phyloP scores from a whole-genome alignment of 2,888 invertebrate species.

The Epinotia nisella region DNA sequence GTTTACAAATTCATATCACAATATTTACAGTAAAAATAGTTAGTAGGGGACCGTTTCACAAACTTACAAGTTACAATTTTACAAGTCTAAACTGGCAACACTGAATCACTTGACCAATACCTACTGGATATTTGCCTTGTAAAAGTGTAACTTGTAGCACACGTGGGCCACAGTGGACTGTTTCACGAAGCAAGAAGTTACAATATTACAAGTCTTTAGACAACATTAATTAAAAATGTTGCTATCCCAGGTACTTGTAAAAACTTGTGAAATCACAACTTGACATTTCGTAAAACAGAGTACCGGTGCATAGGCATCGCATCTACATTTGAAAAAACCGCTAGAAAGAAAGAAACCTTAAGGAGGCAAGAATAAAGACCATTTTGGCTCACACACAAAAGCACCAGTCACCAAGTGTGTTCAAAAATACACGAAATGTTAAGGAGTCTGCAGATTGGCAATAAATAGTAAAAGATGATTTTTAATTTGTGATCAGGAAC shows the following conservation, averaged over 20 bases:
- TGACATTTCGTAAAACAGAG: not conserved
- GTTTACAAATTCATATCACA: not conserved
- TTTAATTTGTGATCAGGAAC: no score
- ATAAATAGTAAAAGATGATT: conserved; percentile 17
- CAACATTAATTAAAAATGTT: no score
- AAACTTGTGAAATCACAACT: not conserved
- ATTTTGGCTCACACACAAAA: conserved; percentile 34
- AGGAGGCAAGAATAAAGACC: conserved; percentile 22
- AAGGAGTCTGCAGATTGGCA: conserved; percentile 3
- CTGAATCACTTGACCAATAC: no score
- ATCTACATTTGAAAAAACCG: not conserved
- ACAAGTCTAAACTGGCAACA: not conserved
- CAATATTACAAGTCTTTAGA: not conserved
- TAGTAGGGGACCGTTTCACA: not conserved
- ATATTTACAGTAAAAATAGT: not conserved
- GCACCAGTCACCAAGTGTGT: conserved; percentile 20
- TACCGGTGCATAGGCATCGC: not conserved
- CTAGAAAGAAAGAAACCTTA: conserved; percentile 5
- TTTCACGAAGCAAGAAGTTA: not conserved
- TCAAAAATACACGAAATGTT: conserved; percentile 9
- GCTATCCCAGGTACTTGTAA: no score
- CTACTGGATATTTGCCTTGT: no score
- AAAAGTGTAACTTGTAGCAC: no score
- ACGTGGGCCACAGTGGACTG: no score
- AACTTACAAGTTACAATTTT: not conserved